phyloP scores from a whole-genome alignment of 2,113 vertebrate species.

The Camelus bactrianus region DNA sequence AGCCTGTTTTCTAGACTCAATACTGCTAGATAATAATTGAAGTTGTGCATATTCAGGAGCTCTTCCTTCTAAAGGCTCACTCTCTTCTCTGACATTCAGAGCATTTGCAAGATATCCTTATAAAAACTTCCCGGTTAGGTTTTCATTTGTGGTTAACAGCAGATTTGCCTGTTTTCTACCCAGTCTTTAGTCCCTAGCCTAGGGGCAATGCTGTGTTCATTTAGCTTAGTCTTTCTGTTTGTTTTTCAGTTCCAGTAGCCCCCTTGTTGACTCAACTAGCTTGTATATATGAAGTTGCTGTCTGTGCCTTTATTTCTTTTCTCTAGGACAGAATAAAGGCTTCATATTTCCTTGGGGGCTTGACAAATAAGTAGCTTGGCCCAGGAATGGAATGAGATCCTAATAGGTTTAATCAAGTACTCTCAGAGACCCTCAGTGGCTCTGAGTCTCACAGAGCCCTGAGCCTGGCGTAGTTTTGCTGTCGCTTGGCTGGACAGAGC shows the following conservation, averaged over 20 bases:
- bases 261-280: background rate
- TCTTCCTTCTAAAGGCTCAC: background rate
- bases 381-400: background rate
- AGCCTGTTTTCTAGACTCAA: background rate
- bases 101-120: background rate
- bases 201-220: background rate
- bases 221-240: background rate
- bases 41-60: background rate
- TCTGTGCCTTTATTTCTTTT: slow-evolving; percentile 3
- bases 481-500: background rate
- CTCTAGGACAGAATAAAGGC: background rate
- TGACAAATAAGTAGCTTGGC: background rate
- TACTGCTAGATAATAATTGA: background rate
- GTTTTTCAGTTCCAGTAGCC: background rate
- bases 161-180: background rate
- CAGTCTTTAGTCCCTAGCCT: background rate
- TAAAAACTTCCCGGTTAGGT: background rate
- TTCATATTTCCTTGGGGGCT: background rate
- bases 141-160: background rate
- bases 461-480: background rate
- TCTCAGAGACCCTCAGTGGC: background rate
- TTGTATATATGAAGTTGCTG: background rate
- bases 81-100: background rate
- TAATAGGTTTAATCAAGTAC: background rate
- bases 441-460: background rate